These are phyloP conservation scores for Mastomys coucha DNA, from an alignment of 2,113 vertebrate genomes.

Conservation along the genomic window DNA sequence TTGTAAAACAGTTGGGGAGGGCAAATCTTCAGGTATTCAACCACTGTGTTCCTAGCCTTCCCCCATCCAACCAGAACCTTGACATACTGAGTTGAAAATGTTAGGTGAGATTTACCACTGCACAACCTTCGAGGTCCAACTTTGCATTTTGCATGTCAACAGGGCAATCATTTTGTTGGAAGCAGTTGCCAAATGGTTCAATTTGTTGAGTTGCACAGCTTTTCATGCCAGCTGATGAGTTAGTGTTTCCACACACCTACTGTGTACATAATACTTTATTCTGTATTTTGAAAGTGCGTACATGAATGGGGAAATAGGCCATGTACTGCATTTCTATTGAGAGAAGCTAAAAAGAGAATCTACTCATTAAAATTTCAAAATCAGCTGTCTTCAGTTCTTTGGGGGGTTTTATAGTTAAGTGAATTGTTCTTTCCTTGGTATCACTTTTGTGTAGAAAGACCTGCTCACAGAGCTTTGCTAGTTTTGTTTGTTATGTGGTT, in stretches of 20 bases:
- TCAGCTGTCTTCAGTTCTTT: not conserved
- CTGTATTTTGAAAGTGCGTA: not conserved
- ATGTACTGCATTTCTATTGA: not conserved
- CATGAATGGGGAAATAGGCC: not conserved
- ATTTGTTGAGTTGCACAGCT: constrained; percentile 35
- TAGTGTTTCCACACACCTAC: not conserved
- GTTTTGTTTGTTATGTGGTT: not conserved
- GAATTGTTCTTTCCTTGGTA: not conserved
- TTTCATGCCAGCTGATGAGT: constrained; percentile 31
- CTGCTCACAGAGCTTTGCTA: not conserved
- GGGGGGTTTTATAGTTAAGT: not conserved
- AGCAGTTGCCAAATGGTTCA: constrained; percentile 34
- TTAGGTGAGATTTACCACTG: constrained; percentile 6
- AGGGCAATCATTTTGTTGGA: constrained; percentile 32
- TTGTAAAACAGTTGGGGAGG: not conserved
- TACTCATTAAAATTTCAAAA: not conserved
- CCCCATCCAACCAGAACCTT: constrained; percentile 18
- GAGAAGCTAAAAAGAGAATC: constrained; percentile 9
- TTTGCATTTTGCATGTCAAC: constrained; percentile 52
- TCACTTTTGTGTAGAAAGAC: not conserved
- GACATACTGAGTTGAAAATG: constrained; percentile 10
- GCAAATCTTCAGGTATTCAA: not conserved
- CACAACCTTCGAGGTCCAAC: constrained; percentile 1
- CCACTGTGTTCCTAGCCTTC: not conserved
- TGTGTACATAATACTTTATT: constrained; percentile 9